Evolutionary conservation across 2,113 vertebrate genomes (phyloP).

Genomic region (Jacana jacana): DNA sequence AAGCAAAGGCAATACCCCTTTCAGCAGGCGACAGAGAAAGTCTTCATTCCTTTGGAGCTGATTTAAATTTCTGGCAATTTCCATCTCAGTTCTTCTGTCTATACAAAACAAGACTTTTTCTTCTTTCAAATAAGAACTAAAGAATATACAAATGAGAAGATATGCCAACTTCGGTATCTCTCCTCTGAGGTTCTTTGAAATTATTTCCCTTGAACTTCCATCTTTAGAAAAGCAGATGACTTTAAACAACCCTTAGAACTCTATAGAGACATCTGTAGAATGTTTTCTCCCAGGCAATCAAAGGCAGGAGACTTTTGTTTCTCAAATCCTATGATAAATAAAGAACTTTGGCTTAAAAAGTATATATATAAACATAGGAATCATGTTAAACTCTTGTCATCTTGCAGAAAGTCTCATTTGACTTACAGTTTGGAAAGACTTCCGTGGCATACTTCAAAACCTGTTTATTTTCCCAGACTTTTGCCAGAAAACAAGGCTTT

Average conservation of each 20-base stretch:
- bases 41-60: neutral
- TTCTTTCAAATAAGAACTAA: neutral
- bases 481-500: neutral
- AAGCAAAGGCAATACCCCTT: neutral
- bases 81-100: neutral
- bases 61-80: neutral
- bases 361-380: neutral
- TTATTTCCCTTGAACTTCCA: slow-evolving; percentile 55
- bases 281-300: slow-evolving; percentile 56
- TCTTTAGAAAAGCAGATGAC: slow-evolving; percentile 33
- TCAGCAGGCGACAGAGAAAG: neutral
- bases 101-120: neutral
- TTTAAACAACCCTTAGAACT: slow-evolving; percentile 65
- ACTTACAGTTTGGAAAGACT: neutral
- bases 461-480: neutral
- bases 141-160: slow-evolving; percentile 41
- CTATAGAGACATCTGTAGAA: slow-evolving; percentile 13
- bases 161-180: neutral
- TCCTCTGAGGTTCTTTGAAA: slow-evolving; percentile 60
- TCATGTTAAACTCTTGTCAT: slow-evolving; percentile 9
- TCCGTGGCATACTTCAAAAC: slow-evolving; percentile 22
- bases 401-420: neutral
- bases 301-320: slow-evolving; percentile 46
- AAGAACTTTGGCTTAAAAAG: slow-evolving; percentile 14
- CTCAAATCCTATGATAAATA: slow-evolving; percentile 49